Evolutionary conservation across 2,888 invertebrate species (phyloP), one percentile per base, ranked within the genome.

Genomic region (Drosophila nr. medialis): DNA sequence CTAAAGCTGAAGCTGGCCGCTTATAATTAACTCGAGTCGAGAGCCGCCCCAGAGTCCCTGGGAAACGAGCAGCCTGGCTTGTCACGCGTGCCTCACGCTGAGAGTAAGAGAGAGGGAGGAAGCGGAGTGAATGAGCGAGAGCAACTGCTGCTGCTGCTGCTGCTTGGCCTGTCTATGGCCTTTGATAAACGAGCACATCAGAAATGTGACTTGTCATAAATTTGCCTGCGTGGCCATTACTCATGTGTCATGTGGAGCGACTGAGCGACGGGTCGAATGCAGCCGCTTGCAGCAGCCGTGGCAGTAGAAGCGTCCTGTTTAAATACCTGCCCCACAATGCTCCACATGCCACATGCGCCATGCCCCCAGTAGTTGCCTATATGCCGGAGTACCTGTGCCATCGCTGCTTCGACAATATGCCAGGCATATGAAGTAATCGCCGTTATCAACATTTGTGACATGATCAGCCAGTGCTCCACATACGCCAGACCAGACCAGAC

Each of bases 161-260:
- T 69, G 80, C 70, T 68, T 72, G 72, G 76, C 70, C 84, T 84
- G 84, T 84, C 84, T 84, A 89, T 89, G 89, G 87, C 72, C 82
- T 72, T 81, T 87, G 86, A 87, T 87, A 90, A 87, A 90, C 88
- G 86, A 87, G 90, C 90, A 82, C 86, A 89, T 87, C 90, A 89
- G 89, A 89, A 89, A 90, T 92, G 90, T 91, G 91, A 91, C 91
- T 92, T 91, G 92, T 92, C 91, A 91, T 91, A 91, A 91, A 92
- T 92, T 91, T 91, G 92, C 92, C 85, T 89, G 88, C 86, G 85
- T 90, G 90, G 85, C 91, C 92, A 91, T 91, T 88, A 88, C 89
- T 90, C 91, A 90, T 90, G 89, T 86, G 85, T 88, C 85, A 86
- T 84, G 90, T 77, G 81, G 82, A 75, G 79, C 79, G 70, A 77